Evolutionary conservation across 92 coral and sea anemone species (phyloP).

Genomic region (Porites evermanni): DNA sequence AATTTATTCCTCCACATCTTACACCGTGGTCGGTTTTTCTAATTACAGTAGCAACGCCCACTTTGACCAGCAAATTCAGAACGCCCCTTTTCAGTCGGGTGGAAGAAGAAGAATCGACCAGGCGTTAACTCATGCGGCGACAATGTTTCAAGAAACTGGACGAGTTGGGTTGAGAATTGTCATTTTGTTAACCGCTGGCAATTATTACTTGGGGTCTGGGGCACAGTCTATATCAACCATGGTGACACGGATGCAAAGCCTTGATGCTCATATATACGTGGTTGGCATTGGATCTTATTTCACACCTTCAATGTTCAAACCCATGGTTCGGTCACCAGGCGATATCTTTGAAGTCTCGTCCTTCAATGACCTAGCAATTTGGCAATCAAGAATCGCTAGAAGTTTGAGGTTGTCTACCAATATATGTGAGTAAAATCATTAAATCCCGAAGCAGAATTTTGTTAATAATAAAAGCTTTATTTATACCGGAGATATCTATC

Average conservation of each 20-base stretch:
- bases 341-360: conserved; percentile 28
- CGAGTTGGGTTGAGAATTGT: conserved; percentile 61
- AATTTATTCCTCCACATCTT: conserved; percentile 70
- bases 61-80: conserved; percentile 30
- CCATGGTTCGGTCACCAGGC: conserved; percentile 40
- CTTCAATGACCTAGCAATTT: conserved; percentile 1
- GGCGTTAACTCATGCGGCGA: conserved; percentile 52
- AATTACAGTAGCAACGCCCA: conserved; percentile 26
- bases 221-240: conserved; percentile 33
- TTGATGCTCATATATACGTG: conserved; percentile 53
- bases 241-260: conserved; percentile 31
- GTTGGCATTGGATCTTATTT: conserved; percentile 54
- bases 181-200: conserved; percentile 56
- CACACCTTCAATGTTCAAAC: conserved; percentile 35
- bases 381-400: conserved; percentile 21
- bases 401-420: conserved; percentile 27
- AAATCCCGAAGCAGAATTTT: too few relatives aligned
- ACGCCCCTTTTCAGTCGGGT: conserved; percentile 40
- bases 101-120: conserved; percentile 60
- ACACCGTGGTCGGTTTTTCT: conserved; percentile 68
- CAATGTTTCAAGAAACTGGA: conserved; percentile 42
- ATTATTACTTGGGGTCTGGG: conserved; percentile 47
- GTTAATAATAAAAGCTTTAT: too few relatives aligned
- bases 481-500: too few relatives aligned
- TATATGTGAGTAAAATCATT: conserved; percentile 17